These are phyloP conservation scores for Acheta domesticus DNA, from an alignment of 2,888 invertebrate genomes.

Conservation along the genomic window DNA sequence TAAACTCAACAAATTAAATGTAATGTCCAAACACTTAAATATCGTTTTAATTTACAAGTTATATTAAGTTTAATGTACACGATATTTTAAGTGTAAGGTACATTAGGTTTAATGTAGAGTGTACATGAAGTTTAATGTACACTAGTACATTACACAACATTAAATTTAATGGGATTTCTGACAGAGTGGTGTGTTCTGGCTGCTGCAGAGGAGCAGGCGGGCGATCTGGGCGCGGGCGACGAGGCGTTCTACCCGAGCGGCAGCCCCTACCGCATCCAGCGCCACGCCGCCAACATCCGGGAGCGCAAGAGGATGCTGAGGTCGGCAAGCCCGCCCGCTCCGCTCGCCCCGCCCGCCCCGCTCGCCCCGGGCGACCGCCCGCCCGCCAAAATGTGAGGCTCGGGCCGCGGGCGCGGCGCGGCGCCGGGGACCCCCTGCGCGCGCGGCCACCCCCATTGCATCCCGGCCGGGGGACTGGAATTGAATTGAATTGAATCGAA, in stretches of 20 bases:
- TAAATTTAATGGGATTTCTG: too few species aligned
- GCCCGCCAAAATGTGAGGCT: conserved; percentile 45
- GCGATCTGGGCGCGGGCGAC: conserved; percentile 26
- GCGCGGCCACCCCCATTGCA: neutral
- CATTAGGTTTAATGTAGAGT: too few species aligned
- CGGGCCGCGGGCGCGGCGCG: conserved; percentile 33
- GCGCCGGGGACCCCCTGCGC: neutral
- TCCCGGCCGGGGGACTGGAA: too few species aligned
- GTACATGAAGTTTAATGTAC: too few species aligned
- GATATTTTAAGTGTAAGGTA: too few species aligned
- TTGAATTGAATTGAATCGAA: too few species aligned
- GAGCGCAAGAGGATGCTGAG: conserved; percentile 98
- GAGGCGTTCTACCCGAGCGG: conserved; percentile 62
- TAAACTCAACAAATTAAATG: too few species aligned
- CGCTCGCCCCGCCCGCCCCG: conserved; percentile 29
- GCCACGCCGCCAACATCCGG: conserved; percentile 92
- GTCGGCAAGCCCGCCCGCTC: conserved; percentile 60
- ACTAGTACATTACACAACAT: too few species aligned
- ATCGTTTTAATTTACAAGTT: too few species aligned
- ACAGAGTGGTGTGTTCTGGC: too few species aligned
- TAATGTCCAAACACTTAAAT: too few species aligned
- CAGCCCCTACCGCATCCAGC: conserved; percentile 81
- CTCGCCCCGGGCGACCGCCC: conserved; percentile 39
- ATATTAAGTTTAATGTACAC: too few species aligned
- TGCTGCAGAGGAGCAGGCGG: conserved; percentile 26